A percentile compares a stretch with the other conserved stretches of the same genome.
phyloP scores from a whole-genome alignment of 2,797 vertebrate species.

The Numenius phaeopus region DNA sequence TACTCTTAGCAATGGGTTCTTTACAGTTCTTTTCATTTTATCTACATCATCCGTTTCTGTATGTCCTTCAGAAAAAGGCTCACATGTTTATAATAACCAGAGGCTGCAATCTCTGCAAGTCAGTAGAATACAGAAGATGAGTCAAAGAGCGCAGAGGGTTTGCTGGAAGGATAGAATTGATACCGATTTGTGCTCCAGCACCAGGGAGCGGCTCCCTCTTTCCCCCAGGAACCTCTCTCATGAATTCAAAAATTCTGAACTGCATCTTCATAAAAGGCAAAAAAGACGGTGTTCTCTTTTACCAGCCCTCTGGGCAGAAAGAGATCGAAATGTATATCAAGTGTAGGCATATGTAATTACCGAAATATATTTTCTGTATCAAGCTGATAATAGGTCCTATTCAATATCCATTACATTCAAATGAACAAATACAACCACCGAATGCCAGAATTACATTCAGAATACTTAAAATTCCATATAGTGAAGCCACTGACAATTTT shows the following conservation, averaged over 20 bases:
- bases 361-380: constrained; percentile 52
- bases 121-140: not conserved
- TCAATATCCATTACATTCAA: constrained; percentile 39
- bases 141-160: not conserved
- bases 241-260: not conserved
- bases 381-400: constrained; percentile 40
- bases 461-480: constrained; percentile 41
- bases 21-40: too few species aligned
- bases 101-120: not conserved
- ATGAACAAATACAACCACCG: constrained; percentile 46
- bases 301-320: not conserved
- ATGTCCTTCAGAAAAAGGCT: not conserved
- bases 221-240: not conserved
- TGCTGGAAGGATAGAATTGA: not conserved
- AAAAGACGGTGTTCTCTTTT: not conserved
- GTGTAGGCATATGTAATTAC: constrained; percentile 37
- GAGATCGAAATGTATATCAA: not conserved
- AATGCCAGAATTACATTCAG: constrained; percentile 27
- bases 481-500: not conserved
- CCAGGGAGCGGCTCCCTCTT: not conserved
- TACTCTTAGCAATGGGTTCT: not conserved
- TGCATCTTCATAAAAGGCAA: not conserved
- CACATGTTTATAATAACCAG: not conserved
- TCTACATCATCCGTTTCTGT: not conserved
- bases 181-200: not conserved